Conservation (phyloP, 2,888 invertebrate genomes). For the Cantharis rufa region DNA sequence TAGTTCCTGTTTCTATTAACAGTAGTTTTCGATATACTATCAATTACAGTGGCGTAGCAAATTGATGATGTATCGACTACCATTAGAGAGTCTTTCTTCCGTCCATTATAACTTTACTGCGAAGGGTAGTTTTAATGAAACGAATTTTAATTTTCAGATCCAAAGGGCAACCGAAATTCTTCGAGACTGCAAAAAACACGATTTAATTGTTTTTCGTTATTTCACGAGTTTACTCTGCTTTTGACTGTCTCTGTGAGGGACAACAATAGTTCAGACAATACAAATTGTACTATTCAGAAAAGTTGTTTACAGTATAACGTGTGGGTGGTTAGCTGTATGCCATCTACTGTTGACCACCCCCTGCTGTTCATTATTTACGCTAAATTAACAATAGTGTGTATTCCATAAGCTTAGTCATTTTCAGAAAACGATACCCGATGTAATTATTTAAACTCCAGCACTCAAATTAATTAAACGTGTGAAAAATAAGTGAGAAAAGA, state of each 20-base stretch:
- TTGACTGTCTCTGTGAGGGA: conserved; percentile 5
- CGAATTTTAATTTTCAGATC: background rate
- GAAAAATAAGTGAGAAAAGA: background rate
- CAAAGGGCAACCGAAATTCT: background rate
- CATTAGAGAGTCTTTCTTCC: background rate
- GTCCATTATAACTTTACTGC: background rate
- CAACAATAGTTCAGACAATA: conserved; percentile 33
- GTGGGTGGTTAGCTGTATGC: conserved; percentile 35
- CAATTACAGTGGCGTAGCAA: conserved; percentile 13
- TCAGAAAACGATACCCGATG: background rate
- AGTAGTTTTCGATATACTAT: background rate
- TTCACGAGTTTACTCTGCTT: conserved; percentile 19
- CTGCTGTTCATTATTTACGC: conserved; percentile 25
- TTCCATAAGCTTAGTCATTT: background rate
- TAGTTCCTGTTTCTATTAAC: conserved; percentile 24
- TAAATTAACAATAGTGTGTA: background rate
- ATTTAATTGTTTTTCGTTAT: background rate
- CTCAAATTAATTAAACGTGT: background rate
- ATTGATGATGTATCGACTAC: background rate
- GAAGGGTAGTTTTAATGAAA: background rate
- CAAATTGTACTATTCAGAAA: conserved; percentile 39
- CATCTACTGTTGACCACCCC: conserved; percentile 30
- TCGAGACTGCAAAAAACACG: background rate
- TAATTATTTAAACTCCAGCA: background rate
- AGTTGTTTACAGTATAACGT: conserved; percentile 35